These are phyloP conservation scores for Patella depressa DNA, from an alignment of 2,888 invertebrate genomes.

Conservation along the genomic window DNA sequence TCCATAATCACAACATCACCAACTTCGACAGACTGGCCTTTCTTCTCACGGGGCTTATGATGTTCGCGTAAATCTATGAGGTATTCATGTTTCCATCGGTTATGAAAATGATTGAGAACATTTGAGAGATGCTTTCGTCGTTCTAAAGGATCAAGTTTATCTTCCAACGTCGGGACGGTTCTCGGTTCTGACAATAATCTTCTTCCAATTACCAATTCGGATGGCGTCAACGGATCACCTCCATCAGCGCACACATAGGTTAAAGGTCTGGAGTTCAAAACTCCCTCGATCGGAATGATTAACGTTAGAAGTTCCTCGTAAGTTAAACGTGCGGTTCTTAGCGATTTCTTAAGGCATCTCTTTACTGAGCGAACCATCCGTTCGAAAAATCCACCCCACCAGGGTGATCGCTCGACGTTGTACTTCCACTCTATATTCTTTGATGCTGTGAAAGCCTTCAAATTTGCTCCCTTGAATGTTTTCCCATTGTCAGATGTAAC, in stretches of 20 bases:
- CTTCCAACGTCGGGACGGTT: no score
- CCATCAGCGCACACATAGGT: background rate
- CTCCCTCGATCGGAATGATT: background rate
- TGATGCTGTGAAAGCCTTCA: background rate
- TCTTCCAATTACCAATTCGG: background rate
- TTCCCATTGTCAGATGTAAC: background rate
- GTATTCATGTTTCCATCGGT: background rate
- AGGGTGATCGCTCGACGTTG: background rate
- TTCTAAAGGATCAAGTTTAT: background rate
- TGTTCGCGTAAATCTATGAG: background rate
- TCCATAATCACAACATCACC: background rate
- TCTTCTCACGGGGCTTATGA: background rate
- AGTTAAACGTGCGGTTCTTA: background rate
- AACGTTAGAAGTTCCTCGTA: background rate
- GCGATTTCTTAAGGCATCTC: background rate
- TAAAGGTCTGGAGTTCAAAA: background rate
- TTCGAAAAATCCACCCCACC: background rate
- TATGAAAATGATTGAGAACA: background rate
- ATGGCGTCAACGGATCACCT: background rate
- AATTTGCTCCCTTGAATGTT: background rate
- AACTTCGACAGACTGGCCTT: background rate
- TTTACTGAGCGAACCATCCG: background rate
- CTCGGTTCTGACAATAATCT: background rate
- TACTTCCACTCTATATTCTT: background rate
- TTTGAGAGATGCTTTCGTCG: background rate